Percentiles rank a stretch among this genome's conserved stretches.
phyloP scores from a whole-genome alignment of 2,113 vertebrate species.

The Catagonus wagneri region DNA sequence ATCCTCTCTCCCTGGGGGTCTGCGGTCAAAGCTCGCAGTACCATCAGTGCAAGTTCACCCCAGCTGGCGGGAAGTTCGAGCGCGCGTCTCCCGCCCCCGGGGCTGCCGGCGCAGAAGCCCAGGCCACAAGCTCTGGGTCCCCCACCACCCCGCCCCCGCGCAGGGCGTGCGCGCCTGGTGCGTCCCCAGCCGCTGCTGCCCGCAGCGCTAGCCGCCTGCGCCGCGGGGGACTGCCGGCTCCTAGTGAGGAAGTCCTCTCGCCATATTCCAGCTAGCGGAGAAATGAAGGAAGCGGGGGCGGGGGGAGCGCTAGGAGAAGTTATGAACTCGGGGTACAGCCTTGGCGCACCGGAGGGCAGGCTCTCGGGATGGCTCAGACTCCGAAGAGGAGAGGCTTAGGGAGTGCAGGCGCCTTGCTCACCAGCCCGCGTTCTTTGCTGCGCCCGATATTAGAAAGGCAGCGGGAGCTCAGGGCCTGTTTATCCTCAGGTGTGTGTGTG shows the following conservation, averaged over 20 bases:
- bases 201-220: neutral
- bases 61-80: slow-evolving; percentile 77
- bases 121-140: neutral
- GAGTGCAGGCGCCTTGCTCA: neutral
- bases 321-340: slow-evolving; percentile 5
- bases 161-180: slow-evolving; percentile 7
- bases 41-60: slow-evolving; percentile 72
- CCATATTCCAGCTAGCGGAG: slow-evolving; percentile 45
- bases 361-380: neutral
- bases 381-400: neutral
- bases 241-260: slow-evolving; percentile 37
- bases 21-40: neutral
- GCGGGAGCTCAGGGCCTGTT: neutral
- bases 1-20: neutral
- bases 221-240: slow-evolving; percentile 14
- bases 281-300: neutral
- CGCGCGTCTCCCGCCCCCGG: slow-evolving; percentile 40
- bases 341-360: neutral
- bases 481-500: neutral
- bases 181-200: neutral
- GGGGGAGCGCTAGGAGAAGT: slow-evolving; percentile 50
- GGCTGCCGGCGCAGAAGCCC: neutral
- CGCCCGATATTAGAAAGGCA: neutral
- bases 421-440: neutral
- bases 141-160: neutral